Base-by-base conservation (phyloP, 2,888 invertebrate genomes). In the Ceraclea dissimilis region DNA sequence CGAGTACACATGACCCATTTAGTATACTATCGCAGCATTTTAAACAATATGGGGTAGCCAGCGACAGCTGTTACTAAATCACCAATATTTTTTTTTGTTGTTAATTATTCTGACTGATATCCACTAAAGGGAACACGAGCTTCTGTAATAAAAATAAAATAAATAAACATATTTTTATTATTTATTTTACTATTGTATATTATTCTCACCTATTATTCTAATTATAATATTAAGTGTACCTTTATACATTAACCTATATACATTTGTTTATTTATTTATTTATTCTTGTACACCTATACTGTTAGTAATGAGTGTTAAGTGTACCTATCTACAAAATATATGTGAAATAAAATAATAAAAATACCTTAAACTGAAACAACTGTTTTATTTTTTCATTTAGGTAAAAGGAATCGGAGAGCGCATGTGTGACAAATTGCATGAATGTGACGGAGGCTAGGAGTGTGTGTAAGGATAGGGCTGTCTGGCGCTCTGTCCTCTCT, bases 51-150 rank as follows among this genome's bases (percentile, higher is more conserved):
- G n/a, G n/a, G n/a, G n/a, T n/a, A n/a, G n/a, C n/a, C n/a, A n/a
- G n/a, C n/a, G n/a, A n/a, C n/a, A n/a, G n/a, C n/a, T n/a, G n/a
- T n/a, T n/a, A n/a, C n/a, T n/a, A n/a, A n/a, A n/a, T n/a, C n/a
- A n/a, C n/a, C n/a, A n/a, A n/a, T n/a, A n/a, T n/a, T 26, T 26
- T 26, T 26, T 26, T 43, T 43, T 43, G n/a, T 43, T 43, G 2
- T 43, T 17, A 2, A 26, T 47, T 11, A 20, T 47, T 47, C 47
- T 47, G 47, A 47, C 47, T 20, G 47, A 47, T 53, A 46, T 44
- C 52, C 46, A 47, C 33, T 51, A 16, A 44, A 49, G 58, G 58
- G 58, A 59, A 49, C 58, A 59, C 50, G 58, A 59, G 58, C 58
- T 59, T 59, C 49, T 56, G 8, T 4, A 26, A 6, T 10, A 26